phyloP scores from a whole-genome alignment of 1,140 invertebrate species.

The Asbolus verrucosus region DNA sequence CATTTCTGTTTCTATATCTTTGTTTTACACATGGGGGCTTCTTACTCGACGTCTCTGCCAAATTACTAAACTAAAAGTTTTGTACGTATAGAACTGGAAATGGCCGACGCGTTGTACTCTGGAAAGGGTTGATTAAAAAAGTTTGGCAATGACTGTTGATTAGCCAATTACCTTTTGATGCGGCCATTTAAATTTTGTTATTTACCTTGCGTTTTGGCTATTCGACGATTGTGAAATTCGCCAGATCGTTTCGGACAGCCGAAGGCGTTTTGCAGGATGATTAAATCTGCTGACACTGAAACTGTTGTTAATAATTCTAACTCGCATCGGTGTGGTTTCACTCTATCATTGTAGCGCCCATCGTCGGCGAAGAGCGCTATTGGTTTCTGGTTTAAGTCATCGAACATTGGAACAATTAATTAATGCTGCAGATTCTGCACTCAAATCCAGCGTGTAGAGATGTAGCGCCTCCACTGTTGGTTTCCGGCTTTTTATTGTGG shows the following conservation, averaged over 20 bases:
- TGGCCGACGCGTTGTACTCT: background rate
- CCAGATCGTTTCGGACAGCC: slow-evolving; percentile 1
- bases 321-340: too few relatives aligned
- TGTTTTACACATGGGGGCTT: slow-evolving; percentile 24
- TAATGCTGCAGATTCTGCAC: too few relatives aligned
- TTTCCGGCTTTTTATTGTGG: too few relatives aligned
- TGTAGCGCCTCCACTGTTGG: too few relatives aligned
- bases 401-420: too few relatives aligned
- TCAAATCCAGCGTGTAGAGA: too few relatives aligned
- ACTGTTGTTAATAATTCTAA: too few relatives aligned
- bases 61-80: slow-evolving; percentile 31
- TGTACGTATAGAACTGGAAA: slow-evolving; percentile 18
- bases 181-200: background rate
- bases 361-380: too few relatives aligned
- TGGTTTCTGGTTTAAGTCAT: too few relatives aligned
- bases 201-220: background rate
- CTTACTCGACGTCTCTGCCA: slow-evolving; percentile 15
- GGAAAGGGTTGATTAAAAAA: slow-evolving; percentile 23
- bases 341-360: too few relatives aligned
- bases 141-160: slow-evolving; percentile 18
- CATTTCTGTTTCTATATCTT: slow-evolving; percentile 29
- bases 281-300: too few relatives aligned
- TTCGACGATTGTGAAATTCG: background rate
- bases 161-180: slow-evolving; percentile 13
- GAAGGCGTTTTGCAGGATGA: background rate